These are phyloP conservation scores for Poecilia gillii DNA, from an alignment of 2,797 vertebrate species.

Conservation along the genomic window DNA sequence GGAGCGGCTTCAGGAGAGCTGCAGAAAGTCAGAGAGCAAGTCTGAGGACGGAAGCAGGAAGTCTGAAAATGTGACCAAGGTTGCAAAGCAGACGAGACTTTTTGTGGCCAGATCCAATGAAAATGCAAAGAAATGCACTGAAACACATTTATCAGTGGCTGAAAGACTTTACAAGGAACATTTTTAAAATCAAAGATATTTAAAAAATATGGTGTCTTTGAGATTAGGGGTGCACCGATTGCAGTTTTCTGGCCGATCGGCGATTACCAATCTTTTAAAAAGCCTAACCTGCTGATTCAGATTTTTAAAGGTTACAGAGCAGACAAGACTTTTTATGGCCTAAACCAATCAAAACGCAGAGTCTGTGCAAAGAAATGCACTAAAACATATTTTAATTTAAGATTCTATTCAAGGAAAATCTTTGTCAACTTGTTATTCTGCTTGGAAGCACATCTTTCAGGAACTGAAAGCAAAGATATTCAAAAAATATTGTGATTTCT, in stretches of 20 bases:
- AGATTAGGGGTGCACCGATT: too few species aligned
- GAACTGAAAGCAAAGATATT: background rate
- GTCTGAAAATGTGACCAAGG: background rate
- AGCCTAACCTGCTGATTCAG: too few species aligned
- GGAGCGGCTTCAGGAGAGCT: background rate
- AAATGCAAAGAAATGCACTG: background rate
- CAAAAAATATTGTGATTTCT: background rate
- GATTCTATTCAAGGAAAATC: background rate
- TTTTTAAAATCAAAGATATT: too few species aligned
- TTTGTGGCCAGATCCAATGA: background rate
- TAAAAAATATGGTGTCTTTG: too few species aligned
- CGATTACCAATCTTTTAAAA: too few species aligned
- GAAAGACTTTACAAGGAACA: too few species aligned
- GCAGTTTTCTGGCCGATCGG: too few species aligned
- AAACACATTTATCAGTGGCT: background rate
- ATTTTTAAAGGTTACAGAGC: too few species aligned
- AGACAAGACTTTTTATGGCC: background rate
- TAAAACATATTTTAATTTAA: background rate
- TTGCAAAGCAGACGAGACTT: background rate
- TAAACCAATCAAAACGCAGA: background rate
- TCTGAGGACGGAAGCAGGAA: background rate
- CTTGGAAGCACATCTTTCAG: background rate
- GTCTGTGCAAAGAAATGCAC: too few species aligned
- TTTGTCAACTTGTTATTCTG: background rate
- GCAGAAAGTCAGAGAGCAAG: background rate